Evolutionary conservation across 2,113 vertebrate species (phyloP), one percentile per base, ranked within the genome.

Genomic region (Psammodynastes pulverulentus): DNA sequence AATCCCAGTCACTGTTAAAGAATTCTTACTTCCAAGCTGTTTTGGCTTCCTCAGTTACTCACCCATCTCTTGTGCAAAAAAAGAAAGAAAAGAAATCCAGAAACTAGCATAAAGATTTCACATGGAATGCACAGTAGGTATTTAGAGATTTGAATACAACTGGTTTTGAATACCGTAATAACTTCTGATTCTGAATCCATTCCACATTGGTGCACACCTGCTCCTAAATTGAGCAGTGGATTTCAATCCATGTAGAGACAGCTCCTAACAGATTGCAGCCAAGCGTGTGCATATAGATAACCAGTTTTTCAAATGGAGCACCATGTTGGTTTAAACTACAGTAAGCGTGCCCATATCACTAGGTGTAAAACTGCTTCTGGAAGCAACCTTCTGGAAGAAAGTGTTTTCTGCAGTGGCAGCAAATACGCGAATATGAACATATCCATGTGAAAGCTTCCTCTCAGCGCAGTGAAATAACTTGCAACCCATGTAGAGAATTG

Each of bases 401-500:
- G 62, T 67, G 62, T 15, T 67, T 84, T 21, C 49, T 84, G 72
- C 45, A 39, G n/a, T 84, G 87, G 58, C 49, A 92, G 86, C 91
- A 45, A 53, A 79, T 19, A 79, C n/a, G 51, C 9, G 52, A 24
- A 58, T 34, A 43, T 49, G 90, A 29, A n/a, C n/a, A 39, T 53
- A 58, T 46, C 79, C 90, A 85, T 15, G 13, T 21, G 52, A 84
- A 56, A 58, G n/a, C 72, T 92, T 85, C 53, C n/a, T 89, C 8
- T 43, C n/a, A 72, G 34, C 48, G 10, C 13, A 10, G 91, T 43
- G 26, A 19, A 86, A 58, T 24, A 52, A 48, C n/a, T 62, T 51
- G 54, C 54, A 49, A 51, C 54, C 87, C 45, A 92, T 88, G 87
- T 89, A 85, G 72, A 92, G 45, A 85, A 89, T 21, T 48, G 91